These are phyloP conservation scores for Metacarcinus magister DNA, from an alignment of 2,888 invertebrate species.

Conservation along the genomic window DNA sequence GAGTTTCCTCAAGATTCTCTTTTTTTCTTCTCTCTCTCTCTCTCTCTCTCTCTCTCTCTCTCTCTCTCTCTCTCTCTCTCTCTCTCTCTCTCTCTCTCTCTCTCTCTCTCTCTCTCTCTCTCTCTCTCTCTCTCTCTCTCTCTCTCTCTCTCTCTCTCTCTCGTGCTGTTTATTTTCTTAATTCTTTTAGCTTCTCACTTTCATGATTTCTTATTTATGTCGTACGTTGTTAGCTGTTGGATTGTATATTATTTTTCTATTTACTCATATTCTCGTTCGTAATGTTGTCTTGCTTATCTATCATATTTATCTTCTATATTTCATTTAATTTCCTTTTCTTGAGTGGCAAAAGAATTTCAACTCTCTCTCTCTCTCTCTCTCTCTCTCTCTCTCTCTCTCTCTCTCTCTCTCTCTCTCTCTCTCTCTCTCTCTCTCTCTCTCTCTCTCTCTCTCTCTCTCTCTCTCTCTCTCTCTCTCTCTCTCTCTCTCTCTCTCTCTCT, in stretches of 20 bases:
- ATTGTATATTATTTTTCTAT: no score
- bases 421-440: not conserved
- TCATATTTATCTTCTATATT: no score
- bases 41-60: conserved; percentile 52
- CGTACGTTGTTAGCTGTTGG: no score
- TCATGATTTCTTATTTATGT: not conserved
- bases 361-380: not conserved
- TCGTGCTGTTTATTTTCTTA: not conserved
- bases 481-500: conserved; percentile 60
- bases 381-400: not conserved
- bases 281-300: no score
- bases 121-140: conserved; percentile 60
- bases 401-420: not conserved
- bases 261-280: no score
- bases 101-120: conserved; percentile 19
- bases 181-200: not conserved
- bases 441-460: not conserved
- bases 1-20: not conserved
- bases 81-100: conserved; percentile 6
- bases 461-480: conserved; percentile 48
- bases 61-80: conserved; percentile 58
- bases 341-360: not conserved
- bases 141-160: conserved; percentile 59
- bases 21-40: not conserved
- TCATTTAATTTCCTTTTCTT: no score